These are phyloP conservation scores for Dasysyrphus tricinctus DNA, from an alignment of 2,888 invertebrate species.

Conservation along the genomic window DNA sequence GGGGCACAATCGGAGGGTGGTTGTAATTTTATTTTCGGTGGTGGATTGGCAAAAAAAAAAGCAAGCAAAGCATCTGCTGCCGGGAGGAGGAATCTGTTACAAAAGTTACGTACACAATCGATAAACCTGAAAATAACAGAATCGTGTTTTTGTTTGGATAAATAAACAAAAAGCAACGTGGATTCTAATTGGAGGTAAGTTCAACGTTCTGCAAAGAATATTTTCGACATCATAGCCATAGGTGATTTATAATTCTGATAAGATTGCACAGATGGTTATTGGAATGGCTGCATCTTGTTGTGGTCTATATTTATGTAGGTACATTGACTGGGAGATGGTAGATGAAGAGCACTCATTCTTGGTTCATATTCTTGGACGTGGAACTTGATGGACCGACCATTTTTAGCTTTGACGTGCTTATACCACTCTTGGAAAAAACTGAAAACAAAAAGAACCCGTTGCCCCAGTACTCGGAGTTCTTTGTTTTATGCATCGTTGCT, in stretches of 20 bases:
- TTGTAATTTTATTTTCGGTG: conserved; percentile 52
- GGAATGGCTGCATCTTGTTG: not conserved
- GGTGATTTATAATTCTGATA: conserved; percentile 22
- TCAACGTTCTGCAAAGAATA: not conserved
- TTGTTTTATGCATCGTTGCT: conserved; percentile 68
- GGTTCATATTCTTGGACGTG: conserved; percentile 12
- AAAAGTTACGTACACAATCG: conserved; percentile 5
- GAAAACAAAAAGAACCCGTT: conserved; percentile 33
- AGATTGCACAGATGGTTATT: conserved; percentile 25
- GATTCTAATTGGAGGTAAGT: conserved; percentile 67
- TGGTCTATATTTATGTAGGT: conserved; percentile 18
- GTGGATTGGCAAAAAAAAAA: conserved; percentile 51
- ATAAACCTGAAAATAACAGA: conserved; percentile 15
- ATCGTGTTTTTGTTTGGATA: conserved; percentile 48
- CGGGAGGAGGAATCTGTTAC: conserved; percentile 17
- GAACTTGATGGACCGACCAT: conserved; percentile 54
- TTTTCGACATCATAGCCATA: not conserved
- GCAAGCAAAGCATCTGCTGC: conserved; percentile 43
- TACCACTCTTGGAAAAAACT: conserved; percentile 3
- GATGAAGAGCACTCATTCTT: conserved; percentile 20
- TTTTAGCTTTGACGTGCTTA: conserved; percentile 38
- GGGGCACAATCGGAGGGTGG: conserved; percentile 53
- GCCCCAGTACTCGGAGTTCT: conserved; percentile 42
- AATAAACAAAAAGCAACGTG: conserved; percentile 15
- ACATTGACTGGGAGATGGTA: not conserved